These are phyloP conservation scores for Choloepus hoffmanni DNA, from an alignment of 2,113 vertebrate genomes.

Conservation along the genomic window DNA sequence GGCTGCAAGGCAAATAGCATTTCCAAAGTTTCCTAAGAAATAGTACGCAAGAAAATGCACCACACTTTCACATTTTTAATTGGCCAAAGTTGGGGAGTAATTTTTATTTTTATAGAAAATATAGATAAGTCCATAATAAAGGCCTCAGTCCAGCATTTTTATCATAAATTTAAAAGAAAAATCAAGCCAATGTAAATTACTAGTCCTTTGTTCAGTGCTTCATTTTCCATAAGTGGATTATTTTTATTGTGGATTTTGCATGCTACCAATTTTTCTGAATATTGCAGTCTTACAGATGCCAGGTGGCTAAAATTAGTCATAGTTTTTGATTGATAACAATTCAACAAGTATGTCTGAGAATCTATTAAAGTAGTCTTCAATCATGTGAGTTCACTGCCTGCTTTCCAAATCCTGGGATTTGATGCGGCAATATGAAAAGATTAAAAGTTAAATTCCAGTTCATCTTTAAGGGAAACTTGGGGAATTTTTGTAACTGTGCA, in stretches of 20 bases:
- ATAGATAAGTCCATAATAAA: not conserved
- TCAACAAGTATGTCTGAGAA: not conserved
- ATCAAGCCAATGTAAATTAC: not conserved
- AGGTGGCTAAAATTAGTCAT: not conserved
- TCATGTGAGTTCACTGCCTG: not conserved
- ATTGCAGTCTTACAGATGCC: not conserved
- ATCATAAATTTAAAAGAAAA: not conserved
- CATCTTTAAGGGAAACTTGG: not conserved
- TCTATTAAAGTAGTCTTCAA: not conserved
- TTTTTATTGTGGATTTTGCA: not conserved
- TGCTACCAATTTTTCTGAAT: not conserved
- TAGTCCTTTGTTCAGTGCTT: not conserved
- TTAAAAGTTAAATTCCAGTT: not conserved
- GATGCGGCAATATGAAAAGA: not conserved
- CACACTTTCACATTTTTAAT: not conserved
- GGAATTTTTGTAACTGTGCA: not conserved
- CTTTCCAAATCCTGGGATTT: not conserved
- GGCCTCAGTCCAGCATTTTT: not conserved
- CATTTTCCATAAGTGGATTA: not conserved
- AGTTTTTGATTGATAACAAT: not conserved
- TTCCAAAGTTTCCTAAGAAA: not conserved
- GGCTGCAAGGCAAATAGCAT: not conserved
- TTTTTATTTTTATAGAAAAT: not conserved
- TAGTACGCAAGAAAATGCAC: too few relatives aligned
- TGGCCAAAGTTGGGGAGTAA: not conserved